Evolutionary conservation across 2,797 vertebrate genomes (phyloP), one percentile per base, ranked within the genome.

Genomic region (Phoebastria nigripes): DNA sequence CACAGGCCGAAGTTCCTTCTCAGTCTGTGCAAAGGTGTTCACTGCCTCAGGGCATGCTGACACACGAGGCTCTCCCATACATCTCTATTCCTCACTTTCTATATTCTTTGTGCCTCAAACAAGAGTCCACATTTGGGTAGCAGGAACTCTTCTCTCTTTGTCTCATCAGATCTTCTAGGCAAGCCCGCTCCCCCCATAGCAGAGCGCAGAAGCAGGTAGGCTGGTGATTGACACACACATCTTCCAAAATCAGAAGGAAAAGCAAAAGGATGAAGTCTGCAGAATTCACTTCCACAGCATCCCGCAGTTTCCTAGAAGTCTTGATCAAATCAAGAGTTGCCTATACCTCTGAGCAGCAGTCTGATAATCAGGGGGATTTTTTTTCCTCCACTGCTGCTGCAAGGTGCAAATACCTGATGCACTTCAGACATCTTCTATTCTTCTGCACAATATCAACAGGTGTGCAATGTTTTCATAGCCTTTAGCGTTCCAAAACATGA

Each of bases 1-100:
- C 69, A 59, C 51, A 76, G 84, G 90, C 82, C 20, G 16, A 80
- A 87, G 91, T 4, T 51, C 37, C 76, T 67, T 41, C 90, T 91
- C 76, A 66, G 77, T 47, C 86, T 67, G 71, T 66, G 93, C 86
- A 94, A 90, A 96, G 93, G 94, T 84, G 80, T 52, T 91, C 93
- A 16, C 58, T 89, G 94, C 96, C 89, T 86, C 58, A 19, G 29
- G 96, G 90, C 72, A 41, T 13, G 72, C 89, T 89, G 95, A 95
- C 90, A 87, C 0, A 0, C 0, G 0, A 77, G 82, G 86, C 62
- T 96, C 54, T 81, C 62, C 77, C 14, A 10, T 59, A 92, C 85
- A 80, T 89, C 93, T 93, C 90, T 91, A 24, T 70, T 70, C 87
- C 62, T 92, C 62, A 26, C 55, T 76, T 88, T 9, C 7, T 16